A percentile compares a stretch with the other conserved stretches of the same genome.
Conservation (phyloP, 2,113 vertebrate species). For the Tor tambroides region DNA sequence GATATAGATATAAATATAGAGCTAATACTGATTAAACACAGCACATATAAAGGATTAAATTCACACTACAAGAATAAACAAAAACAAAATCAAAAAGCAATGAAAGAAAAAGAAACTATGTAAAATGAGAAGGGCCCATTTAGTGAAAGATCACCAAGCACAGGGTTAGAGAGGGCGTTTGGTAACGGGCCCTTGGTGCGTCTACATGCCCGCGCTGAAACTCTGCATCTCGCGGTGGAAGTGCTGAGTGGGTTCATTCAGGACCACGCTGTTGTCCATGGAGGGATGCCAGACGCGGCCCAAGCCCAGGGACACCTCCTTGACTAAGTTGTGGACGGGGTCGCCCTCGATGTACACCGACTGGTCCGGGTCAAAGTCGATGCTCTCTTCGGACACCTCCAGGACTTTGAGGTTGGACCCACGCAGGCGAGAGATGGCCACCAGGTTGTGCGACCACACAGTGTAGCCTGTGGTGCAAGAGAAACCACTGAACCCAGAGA, state of each 20-base stretch:
- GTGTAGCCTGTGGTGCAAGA: constrained; percentile 84
- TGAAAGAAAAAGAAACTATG: constrained; percentile 57
- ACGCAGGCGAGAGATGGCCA: constrained; percentile 95
- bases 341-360: constrained; percentile 89
- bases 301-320: constrained; percentile 95
- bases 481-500: background rate
- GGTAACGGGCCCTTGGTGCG: constrained; percentile 44
- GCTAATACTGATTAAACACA: constrained; percentile 95
- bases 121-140: constrained; percentile 68
- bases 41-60: constrained; percentile 86
- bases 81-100: constrained; percentile 55
- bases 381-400: constrained; percentile 96
- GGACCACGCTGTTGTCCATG: constrained; percentile 90
- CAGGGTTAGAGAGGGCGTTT: constrained; percentile 60
- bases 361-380: constrained; percentile 96
- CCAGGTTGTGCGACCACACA: constrained; percentile 97
- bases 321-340: constrained; percentile 93
- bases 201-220: constrained; percentile 96
- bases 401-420: constrained; percentile 91
- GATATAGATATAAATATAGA: constrained; percentile 92
- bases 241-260: constrained; percentile 94
- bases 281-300: constrained; percentile 92
- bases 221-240: constrained; percentile 95
- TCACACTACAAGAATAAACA: constrained; percentile 83
- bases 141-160: constrained; percentile 55